phyloP scores from a whole-genome alignment of 2,888 invertebrate species.

The Noctua comes region DNA sequence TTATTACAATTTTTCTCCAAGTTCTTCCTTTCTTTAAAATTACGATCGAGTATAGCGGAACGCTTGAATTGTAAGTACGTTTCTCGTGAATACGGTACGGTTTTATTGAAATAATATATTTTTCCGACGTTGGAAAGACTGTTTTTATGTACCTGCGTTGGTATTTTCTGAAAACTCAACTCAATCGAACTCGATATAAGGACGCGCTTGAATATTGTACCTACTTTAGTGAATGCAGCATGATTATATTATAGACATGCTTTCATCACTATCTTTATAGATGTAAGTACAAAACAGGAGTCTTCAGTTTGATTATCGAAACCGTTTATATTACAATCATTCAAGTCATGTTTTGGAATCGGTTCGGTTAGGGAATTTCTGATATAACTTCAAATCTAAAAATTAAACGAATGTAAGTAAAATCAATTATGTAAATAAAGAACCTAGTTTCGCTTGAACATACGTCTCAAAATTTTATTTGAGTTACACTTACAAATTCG shows the following conservation, averaged over 20 bases:
- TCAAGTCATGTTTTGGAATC: too few species aligned
- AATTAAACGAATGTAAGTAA: background rate
- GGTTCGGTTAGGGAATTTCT: background rate
- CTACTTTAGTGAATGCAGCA: constrained; percentile 17
- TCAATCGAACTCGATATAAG: constrained; percentile 67
- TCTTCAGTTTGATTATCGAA: background rate
- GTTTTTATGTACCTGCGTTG: constrained; percentile 73
- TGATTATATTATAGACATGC: constrained; percentile 15
- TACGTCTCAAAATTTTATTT: constrained; percentile 29
- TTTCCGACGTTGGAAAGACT: constrained; percentile 67
- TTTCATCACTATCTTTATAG: background rate
- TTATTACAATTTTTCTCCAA: constrained; percentile 79
- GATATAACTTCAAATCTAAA: background rate
- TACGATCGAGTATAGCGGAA: constrained; percentile 58
- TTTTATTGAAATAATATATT: constrained; percentile 74
- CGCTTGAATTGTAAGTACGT: constrained; percentile 60
- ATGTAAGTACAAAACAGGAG: background rate
- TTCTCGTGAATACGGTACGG: constrained; percentile 62
- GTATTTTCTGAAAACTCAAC: constrained; percentile 71
- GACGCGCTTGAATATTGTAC: constrained; percentile 46
- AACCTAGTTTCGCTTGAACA: constrained; percentile 1
- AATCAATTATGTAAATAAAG: background rate
- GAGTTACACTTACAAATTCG: constrained; percentile 40
- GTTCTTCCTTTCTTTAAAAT: constrained; percentile 72
- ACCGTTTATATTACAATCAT: too few species aligned